A percentile compares a stretch with the other conserved stretches of the same genome.
Conservation (phyloP, 2,888 invertebrate genomes). For the Drosophila buzzatii region DNA sequence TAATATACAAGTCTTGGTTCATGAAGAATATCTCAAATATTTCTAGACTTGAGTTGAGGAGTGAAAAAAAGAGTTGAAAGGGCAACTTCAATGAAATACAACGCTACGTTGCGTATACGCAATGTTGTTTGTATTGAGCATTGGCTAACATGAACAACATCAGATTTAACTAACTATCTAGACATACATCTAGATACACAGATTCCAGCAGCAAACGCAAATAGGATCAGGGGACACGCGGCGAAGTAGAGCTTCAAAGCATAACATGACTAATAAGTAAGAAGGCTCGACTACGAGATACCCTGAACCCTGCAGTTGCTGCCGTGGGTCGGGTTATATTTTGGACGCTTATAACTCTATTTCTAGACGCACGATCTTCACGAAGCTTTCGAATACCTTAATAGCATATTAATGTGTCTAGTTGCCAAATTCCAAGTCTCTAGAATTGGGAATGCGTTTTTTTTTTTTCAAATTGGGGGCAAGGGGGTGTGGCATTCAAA, state of each 20-base stretch:
- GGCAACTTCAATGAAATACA: background rate
- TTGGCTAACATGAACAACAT: background rate
- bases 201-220: background rate
- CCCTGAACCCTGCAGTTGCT: too few relatives aligned
- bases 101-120: constrained; percentile 57
- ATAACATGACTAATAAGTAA: background rate
- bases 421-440: too few relatives aligned
- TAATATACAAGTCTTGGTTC: background rate
- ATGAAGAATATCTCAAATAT: background rate
- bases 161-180: background rate
- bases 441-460: too few relatives aligned
- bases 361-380: too few relatives aligned
- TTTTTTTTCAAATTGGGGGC: too few relatives aligned
- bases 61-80: background rate
- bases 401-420: too few relatives aligned
- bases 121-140: constrained; percentile 52
- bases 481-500: too few relatives aligned
- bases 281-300: too few relatives aligned
- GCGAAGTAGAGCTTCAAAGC: background rate
- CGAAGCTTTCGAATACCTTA: too few relatives aligned
- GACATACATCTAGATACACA: constrained; percentile 40
- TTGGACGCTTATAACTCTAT: too few relatives aligned
- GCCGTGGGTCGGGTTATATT: too few relatives aligned
- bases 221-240: background rate
- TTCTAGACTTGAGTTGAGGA: background rate